Conservation (phyloP, 1,140 invertebrate species). For the Pentalonia nigronervosa region DNA sequence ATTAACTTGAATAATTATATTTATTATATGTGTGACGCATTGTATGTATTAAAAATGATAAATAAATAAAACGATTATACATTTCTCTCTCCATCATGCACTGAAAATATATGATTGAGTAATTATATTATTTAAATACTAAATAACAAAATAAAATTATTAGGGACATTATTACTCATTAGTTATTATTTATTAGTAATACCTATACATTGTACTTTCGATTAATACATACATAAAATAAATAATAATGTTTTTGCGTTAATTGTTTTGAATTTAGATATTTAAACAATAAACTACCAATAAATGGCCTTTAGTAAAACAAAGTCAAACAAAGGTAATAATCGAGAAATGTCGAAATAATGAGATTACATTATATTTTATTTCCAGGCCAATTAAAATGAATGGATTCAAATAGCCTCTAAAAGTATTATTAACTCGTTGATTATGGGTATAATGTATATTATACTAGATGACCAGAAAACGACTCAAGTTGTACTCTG, state of each 20-base stretch:
- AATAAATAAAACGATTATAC: neutral
- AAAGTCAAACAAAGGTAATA: neutral
- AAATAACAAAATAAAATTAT: neutral
- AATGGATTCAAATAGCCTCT: too few relatives aligned
- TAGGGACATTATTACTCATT: neutral
- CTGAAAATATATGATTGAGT: neutral
- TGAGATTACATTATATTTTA: neutral
- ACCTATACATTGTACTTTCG: neutral
- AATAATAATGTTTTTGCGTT: neutral
- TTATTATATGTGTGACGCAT: too few relatives aligned
- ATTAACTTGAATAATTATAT: too few relatives aligned
- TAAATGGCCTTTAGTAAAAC: neutral
- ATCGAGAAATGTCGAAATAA: neutral
- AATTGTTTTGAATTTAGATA: neutral
- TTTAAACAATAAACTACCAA: neutral
- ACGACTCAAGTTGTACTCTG: too few relatives aligned
- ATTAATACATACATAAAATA: neutral
- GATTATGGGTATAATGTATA: neutral
- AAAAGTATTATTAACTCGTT: neutral
- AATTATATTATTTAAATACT: neutral
- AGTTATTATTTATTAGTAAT: neutral
- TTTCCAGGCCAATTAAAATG: neutral
- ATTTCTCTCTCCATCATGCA: neutral
- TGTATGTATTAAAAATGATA: too few relatives aligned
- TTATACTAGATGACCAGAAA: neutral